These are phyloP conservation scores for Synchiropus splendidus DNA, from an alignment of 2,113 vertebrate genomes.

Conservation along the genomic window DNA sequence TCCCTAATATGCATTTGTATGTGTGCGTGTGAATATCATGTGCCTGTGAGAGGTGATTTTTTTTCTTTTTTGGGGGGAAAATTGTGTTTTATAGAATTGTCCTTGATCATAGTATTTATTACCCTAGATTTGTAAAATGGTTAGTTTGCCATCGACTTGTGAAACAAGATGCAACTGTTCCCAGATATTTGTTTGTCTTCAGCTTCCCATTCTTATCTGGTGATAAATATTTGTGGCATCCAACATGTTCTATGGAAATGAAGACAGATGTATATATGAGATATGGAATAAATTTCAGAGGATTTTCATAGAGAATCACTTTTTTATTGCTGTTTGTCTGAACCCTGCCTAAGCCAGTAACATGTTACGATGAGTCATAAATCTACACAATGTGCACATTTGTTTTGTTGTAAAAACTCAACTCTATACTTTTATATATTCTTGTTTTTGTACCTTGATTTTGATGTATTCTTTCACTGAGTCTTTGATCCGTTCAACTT, in stretches of 20 bases:
- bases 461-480: too few relatives aligned
- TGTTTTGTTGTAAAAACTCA: too few relatives aligned
- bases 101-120: slow-evolving; percentile 68
- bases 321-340: too few relatives aligned
- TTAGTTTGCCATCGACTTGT: slow-evolving; percentile 51
- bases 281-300: slow-evolving; percentile 49
- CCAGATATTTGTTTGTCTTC: slow-evolving; percentile 47
- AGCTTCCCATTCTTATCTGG: slow-evolving; percentile 46
- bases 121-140: slow-evolving; percentile 51
- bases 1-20: slow-evolving; percentile 24
- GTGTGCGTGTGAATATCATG: slow-evolving; percentile 8
- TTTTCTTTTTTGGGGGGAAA: slow-evolving; percentile 15
- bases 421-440: too few relatives aligned
- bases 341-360: too few relatives aligned
- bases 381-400: too few relatives aligned
- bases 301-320: slow-evolving; percentile 10
- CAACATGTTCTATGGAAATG: slow-evolving; percentile 42
- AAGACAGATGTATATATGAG: slow-evolving; percentile 55
- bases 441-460: too few relatives aligned
- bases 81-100: slow-evolving; percentile 35
- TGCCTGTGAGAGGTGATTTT: slow-evolving; percentile 20
- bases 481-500: too few relatives aligned
- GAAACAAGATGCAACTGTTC: slow-evolving; percentile 46
- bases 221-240: slow-evolving; percentile 47
- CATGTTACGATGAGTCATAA: too few relatives aligned